phyloP scores from a whole-genome alignment of 2,797 vertebrate genomes.

The Benthosema pterotum region DNA sequence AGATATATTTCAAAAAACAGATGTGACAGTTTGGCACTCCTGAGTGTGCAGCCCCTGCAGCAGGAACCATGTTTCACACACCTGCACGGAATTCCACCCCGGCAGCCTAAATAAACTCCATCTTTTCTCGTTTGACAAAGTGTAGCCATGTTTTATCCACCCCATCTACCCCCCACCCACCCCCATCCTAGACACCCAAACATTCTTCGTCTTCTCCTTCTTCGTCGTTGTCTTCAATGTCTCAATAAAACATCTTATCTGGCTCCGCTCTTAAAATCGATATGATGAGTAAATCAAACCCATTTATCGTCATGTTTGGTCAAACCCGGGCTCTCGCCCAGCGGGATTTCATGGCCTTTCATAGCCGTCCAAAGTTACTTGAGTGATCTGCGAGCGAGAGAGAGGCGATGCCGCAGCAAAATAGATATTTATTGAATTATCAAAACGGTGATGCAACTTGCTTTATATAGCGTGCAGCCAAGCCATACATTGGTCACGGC shows the following conservation, averaged over 20 bases:
- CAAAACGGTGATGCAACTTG: slow-evolving; percentile 5
- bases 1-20: slow-evolving; percentile 33
- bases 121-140: slow-evolving; percentile 19
- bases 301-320: background rate
- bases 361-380: background rate
- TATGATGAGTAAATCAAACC: background rate
- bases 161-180: slow-evolving; percentile 30
- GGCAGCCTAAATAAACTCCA: slow-evolving; percentile 32
- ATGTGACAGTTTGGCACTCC: slow-evolving; percentile 43
- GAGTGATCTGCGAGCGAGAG: background rate
- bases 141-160: slow-evolving; percentile 21
- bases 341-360: background rate
- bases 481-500: background rate
- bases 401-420: background rate
- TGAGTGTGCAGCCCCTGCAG: slow-evolving; percentile 14
- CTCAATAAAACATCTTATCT: slow-evolving; percentile 4
- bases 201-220: slow-evolving; percentile 39
- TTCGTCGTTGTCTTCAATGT: slow-evolving; percentile 9
- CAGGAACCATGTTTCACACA: slow-evolving; percentile 46
- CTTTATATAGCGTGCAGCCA: background rate
- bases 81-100: slow-evolving; percentile 41
- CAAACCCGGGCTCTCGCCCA: background rate
- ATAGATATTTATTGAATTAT: slow-evolving; percentile 3
- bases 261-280: slow-evolving; percentile 6
- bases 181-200: slow-evolving; percentile 8